Evolutionary conservation across 2,888 invertebrate genomes (phyloP).

Genomic region (Mesochorus sp.): DNA sequence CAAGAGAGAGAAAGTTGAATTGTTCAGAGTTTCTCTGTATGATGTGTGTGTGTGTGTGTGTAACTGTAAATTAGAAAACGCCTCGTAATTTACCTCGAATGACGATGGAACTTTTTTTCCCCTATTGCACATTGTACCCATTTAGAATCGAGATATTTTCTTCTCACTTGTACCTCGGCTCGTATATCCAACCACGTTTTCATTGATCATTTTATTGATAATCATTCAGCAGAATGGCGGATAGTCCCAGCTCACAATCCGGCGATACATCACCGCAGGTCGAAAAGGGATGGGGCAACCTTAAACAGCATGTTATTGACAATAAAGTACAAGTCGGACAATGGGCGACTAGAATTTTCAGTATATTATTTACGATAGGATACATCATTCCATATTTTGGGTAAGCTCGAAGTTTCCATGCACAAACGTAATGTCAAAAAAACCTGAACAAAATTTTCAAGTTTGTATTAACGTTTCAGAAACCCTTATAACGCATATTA

Average conservation of each 20-base stretch:
- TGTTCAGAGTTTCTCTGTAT: neutral
- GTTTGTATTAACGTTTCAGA: conserved; percentile 83
- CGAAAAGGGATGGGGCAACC: conserved; percentile 85
- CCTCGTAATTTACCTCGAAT: neutral
- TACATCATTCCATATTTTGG: conserved; percentile 95
- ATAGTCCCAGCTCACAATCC: conserved; percentile 68
- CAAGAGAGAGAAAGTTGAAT: neutral
- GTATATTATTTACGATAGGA: conserved; percentile 91
- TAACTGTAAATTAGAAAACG: conserved; percentile 42
- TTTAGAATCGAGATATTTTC: neutral
- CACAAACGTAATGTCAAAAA: too few relatives aligned
- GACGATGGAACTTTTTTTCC: conserved; percentile 30
- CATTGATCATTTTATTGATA: neutral
- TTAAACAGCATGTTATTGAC: conserved; percentile 89
- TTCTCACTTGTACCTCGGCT: neutral
- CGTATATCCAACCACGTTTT: neutral
- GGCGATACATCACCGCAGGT: conserved; percentile 67
- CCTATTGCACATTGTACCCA: neutral
- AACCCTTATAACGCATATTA: conserved; percentile 92
- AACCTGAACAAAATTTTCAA: too few relatives aligned
- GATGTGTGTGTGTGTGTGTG: conserved; percentile 38
- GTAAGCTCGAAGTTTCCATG: too few relatives aligned
- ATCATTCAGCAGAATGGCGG: conserved; percentile 71
- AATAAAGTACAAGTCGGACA: conserved; percentile 94
- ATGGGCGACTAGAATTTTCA: conserved; percentile 93